phyloP scores from a whole-genome alignment of 2,888 invertebrate genomes.

The Sycophila texana region DNA sequence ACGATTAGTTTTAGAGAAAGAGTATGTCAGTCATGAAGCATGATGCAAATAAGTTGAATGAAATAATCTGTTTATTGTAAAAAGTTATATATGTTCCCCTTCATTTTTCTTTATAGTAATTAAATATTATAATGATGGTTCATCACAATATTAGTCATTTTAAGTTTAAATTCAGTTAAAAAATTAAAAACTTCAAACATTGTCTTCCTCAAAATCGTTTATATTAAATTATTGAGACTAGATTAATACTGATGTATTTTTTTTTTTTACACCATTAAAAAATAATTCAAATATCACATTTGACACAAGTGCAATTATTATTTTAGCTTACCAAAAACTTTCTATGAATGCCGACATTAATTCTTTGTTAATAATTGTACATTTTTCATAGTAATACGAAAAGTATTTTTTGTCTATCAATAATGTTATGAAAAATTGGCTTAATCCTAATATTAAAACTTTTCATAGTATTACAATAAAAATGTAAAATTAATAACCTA shows the following conservation, averaged over 20 bases:
- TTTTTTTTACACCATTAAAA: neutral
- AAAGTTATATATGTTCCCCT: too few relatives aligned
- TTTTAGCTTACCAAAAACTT: conserved; percentile 16
- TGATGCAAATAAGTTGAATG: conserved; percentile 4
- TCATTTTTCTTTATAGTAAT: too few relatives aligned
- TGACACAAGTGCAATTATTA: conserved; percentile 29
- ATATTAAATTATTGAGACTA: conserved; percentile 28
- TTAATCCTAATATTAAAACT: neutral
- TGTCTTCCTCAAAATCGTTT: conserved; percentile 28
- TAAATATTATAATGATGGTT: too few relatives aligned
- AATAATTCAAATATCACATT: conserved; percentile 5
- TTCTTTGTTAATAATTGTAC: conserved; percentile 35
- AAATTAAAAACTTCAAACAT: conserved; percentile 26
- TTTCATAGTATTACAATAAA: conserved; percentile 19
- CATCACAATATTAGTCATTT: too few relatives aligned
- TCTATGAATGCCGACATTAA: conserved; percentile 37
- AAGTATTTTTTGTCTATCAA: neutral
- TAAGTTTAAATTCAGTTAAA: neutral
- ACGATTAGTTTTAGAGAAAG: conserved; percentile 25
- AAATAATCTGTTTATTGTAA: neutral
- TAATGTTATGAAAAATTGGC: neutral
- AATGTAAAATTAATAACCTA: conserved; percentile 45
- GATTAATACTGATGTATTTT: conserved; percentile 30
- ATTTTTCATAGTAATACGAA: conserved; percentile 23
- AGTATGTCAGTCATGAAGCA: conserved; percentile 21